phyloP scores from a whole-genome alignment of 1,140 invertebrate genomes.

The Drosophila erecta region DNA sequence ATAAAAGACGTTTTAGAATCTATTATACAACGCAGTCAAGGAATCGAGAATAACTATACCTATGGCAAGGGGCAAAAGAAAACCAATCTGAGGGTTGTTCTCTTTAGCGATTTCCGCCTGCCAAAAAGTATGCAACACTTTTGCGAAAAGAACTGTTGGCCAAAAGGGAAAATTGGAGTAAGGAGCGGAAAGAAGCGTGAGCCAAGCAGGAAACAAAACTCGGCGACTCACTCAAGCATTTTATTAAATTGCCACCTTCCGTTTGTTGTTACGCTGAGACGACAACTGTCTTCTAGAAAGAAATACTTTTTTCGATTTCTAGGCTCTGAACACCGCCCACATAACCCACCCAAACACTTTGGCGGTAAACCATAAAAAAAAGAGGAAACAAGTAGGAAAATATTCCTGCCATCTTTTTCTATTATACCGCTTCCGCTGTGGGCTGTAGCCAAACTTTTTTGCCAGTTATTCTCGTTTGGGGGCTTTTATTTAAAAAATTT shows the following conservation, averaged over 20 bases:
- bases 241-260: slow-evolving; percentile 85
- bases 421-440: slow-evolving; percentile 79
- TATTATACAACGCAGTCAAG: background rate
- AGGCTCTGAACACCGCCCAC: slow-evolving; percentile 28
- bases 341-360: background rate
- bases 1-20: slow-evolving; percentile 19
- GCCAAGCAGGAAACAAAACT: slow-evolving; percentile 78
- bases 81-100: slow-evolving; percentile 71
- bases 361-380: slow-evolving; percentile 47
- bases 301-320: slow-evolving; percentile 63
- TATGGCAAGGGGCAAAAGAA: slow-evolving; percentile 35
- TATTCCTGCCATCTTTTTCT: slow-evolving; percentile 78
- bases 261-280: slow-evolving; percentile 73
- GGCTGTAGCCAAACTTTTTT: slow-evolving; percentile 63
- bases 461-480: slow-evolving; percentile 32
- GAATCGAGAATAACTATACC: slow-evolving; percentile 31
- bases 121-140: slow-evolving; percentile 77
- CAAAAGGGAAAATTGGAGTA: slow-evolving; percentile 11
- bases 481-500: slow-evolving; percentile 28
- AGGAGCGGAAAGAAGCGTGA: slow-evolving; percentile 6
- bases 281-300: slow-evolving; percentile 49
- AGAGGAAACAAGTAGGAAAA: slow-evolving; percentile 24
- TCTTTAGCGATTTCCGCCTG: slow-evolving; percentile 35
- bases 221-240: slow-evolving; percentile 83
- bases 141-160: slow-evolving; percentile 16